Conservation (phyloP, 2,888 invertebrate genomes). For the Pterostichus niger region DNA sequence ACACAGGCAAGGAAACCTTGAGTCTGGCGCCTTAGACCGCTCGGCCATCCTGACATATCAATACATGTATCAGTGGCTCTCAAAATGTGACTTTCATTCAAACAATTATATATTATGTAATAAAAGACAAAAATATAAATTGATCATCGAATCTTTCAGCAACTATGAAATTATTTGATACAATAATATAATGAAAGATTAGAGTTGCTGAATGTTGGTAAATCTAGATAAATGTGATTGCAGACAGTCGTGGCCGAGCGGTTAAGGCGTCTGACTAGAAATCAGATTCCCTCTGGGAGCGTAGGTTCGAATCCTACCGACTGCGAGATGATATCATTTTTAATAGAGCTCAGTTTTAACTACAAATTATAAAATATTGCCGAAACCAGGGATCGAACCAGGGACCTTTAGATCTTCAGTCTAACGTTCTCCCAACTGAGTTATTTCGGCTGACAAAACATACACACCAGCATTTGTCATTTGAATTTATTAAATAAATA, state of each 20-base stretch:
- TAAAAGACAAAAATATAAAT: no score
- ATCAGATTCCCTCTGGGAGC: conserved; percentile 95
- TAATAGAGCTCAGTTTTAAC: no score
- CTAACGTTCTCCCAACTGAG: conserved; percentile 86
- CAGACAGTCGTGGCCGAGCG: conserved; percentile 90
- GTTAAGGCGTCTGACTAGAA: conserved; percentile 94
- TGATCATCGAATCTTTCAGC: no score
- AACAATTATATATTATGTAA: no score
- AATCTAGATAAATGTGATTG: no score
- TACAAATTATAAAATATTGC: background rate
- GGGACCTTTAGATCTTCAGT: conserved; percentile 61
- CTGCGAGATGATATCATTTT: conserved; percentile 79
- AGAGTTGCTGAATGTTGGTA: no score
- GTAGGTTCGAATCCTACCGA: conserved; percentile 94
- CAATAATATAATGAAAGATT: no score
- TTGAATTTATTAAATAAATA: no score
- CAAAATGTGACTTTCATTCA: no score
- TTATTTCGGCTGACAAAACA: conserved; percentile 80
- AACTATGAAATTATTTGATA: no score
- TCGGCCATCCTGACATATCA: conserved; percentile 90
- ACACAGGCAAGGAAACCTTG: conserved; percentile 75
- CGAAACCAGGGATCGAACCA: conserved; percentile 61
- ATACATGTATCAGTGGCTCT: no score
- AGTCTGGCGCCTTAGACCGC: conserved; percentile 93
- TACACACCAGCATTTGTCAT: no score